phyloP scores from a whole-genome alignment of 2,888 invertebrate species.

The Gasteruption jaculator region DNA sequence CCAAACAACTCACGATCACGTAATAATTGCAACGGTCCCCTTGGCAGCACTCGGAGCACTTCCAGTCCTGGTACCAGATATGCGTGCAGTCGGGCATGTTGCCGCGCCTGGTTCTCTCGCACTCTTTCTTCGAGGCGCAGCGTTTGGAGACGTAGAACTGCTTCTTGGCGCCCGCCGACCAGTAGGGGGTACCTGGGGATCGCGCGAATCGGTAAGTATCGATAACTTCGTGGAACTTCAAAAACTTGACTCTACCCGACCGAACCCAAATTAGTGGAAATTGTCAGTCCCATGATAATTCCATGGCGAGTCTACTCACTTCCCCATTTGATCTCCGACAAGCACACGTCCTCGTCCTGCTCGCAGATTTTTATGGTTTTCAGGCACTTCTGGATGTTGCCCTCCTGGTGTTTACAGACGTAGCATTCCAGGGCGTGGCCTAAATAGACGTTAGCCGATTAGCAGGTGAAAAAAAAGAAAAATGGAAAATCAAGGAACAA shows the following conservation, averaged over 20 bases:
- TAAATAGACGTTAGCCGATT: no score
- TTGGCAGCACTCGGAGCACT: constrained; percentile 91
- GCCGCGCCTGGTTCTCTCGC: constrained; percentile 66
- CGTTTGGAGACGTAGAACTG: constrained; percentile 90
- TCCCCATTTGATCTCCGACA: constrained; percentile 90
- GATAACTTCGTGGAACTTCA: constrained; percentile 23
- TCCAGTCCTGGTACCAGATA: constrained; percentile 96
- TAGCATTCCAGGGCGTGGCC: constrained; percentile 83
- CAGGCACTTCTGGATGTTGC: constrained; percentile 87
- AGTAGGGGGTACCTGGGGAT: constrained; percentile 84
- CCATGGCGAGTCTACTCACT: no score
- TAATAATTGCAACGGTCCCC: constrained; percentile 95
- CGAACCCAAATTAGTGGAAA: neutral
- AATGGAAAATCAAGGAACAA: neutral
- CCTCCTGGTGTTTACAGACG: constrained; percentile 89
- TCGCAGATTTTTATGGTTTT: constrained; percentile 90
- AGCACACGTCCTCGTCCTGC: constrained; percentile 79
- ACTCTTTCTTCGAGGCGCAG: constrained; percentile 78
- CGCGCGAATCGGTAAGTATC: no score
- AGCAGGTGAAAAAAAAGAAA: neutral
- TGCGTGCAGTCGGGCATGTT: constrained; percentile 79
- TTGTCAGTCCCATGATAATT: no score
- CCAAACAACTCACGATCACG: constrained; percentile 90
- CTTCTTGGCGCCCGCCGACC: constrained; percentile 88
- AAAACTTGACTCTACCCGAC: neutral